These are phyloP conservation scores for Salarias fasciatus DNA, from an alignment of 2,797 vertebrate species.

Conservation along the genomic window DNA sequence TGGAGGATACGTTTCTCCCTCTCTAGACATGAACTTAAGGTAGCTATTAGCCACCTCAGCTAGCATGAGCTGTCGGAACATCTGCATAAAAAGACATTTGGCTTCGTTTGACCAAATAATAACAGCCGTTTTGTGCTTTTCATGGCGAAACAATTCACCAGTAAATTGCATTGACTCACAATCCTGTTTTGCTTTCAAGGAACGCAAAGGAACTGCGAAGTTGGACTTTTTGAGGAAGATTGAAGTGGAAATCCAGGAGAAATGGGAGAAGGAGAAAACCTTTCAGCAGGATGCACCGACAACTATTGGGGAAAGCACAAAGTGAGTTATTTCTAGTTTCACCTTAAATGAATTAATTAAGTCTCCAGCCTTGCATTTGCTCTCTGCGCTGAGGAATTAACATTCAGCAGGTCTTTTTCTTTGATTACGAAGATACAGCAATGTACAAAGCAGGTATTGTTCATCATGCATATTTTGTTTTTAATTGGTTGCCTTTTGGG, in stretches of 20 bases:
- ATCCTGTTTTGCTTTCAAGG: slow-evolving; percentile 73
- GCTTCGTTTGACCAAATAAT: background rate
- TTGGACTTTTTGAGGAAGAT: slow-evolving; percentile 95
- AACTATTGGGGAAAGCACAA: slow-evolving; percentile 65
- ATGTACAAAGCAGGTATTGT: too few relatives aligned
- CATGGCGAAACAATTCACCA: background rate
- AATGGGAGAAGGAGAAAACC: slow-evolving; percentile 88
- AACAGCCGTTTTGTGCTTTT: background rate
- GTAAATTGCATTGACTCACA: background rate
- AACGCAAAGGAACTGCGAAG: slow-evolving; percentile 96
- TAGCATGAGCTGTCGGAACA: slow-evolving; percentile 47
- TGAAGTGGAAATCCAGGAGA: slow-evolving; percentile 90
- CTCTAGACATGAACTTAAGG: slow-evolving; percentile 35
- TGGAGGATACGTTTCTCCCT: background rate
- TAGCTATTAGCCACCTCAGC: slow-evolving; percentile 59
- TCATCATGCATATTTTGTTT: too few relatives aligned
- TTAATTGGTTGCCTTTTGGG: too few relatives aligned
- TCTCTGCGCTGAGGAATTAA: too few relatives aligned
- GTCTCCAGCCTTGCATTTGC: too few relatives aligned
- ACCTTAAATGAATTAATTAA: too few relatives aligned
- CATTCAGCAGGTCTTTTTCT: too few relatives aligned
- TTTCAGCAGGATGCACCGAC: slow-evolving; percentile 87
- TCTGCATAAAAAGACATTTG: slow-evolving; percentile 16
- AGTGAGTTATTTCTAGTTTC: slow-evolving; percentile 71
- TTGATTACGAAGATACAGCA: too few relatives aligned